Evolutionary conservation across 2,113 vertebrate species (phyloP), one percentile per base, ranked within the genome.

Genomic region (Manacus vitellinus): DNA sequence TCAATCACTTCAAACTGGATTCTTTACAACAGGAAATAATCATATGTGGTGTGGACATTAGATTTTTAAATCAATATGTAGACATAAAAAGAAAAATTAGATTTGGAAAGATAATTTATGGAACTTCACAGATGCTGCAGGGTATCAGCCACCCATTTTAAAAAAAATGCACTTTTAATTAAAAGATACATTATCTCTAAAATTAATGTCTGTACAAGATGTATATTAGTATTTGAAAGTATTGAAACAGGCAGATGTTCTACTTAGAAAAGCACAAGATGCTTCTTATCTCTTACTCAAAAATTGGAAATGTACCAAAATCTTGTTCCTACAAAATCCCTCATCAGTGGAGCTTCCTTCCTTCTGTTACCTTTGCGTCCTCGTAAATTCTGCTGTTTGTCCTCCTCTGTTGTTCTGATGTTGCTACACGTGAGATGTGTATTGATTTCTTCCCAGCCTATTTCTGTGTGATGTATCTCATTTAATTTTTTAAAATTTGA

Each of bases 181-280:
- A 82, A 95, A 87, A 95, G 78, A 88, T 73, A 54, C 0, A 8
- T 75, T 95, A 89, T 94, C 85, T 85, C 65, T 94, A 59, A 88
- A 96, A 92, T 75, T 52, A 88, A 80, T 73, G 30, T 59, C 27
- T 80, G 11, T 51, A 39, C 12, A 88, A 90, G 54, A 46, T 72
- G 10, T 55, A 8, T 72, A 74, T 77, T 91, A 82, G 20, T 35
- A 18, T 79, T 73, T 51, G 46, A 39, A 82, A 83, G 30, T 35
- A 41, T 55, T 88, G 33, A 73, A 73, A 85, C 11, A 59, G 23
- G 21, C 59, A 80, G 49, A 55, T 78, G 30, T 80, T 94, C 93
- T 83, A 63, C 74, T 91, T 95, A 59, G 47, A 84, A 77, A 75
- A 89, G 39, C 5, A 58, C 25, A 73, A 73, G 59, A 68, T 51